Evolutionary conservation across 1,140 invertebrate species (phyloP), one percentile per base, ranked within the genome.

Genomic region (Bombus pyrosoma): DNA sequence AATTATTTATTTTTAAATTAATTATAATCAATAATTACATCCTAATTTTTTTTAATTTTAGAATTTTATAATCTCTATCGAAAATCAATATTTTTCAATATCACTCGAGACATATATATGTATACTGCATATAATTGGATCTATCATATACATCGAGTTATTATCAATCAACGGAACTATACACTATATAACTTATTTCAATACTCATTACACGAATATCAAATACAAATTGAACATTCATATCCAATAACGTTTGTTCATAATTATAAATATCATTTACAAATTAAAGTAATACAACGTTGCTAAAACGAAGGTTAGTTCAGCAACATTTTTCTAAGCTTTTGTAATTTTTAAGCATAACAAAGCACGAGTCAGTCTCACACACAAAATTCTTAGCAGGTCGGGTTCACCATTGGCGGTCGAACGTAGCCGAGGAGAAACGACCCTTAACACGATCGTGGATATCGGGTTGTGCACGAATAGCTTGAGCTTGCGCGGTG

Each of bases 401-500:
- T 82, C 53, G 39, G 6, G 34, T 74, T 59, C 32, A 82, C 57
- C 57, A 82, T 82, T 82, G 57, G 80, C 3, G 32, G 39, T 13
- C 80, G 80, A 74, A 43, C 41, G 25, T 76, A 69, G 34, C 74
- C 74, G 82, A 75, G 43, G 5, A 66, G 25, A 37, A 15, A 66
- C 81, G 81, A 76, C 62, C 73, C 59, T 53, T 66, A 83, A 64
- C 59, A n/a, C 59, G 57, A 28, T 18, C 22, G 6, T n/a, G n/a
- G 76, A 22, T 39, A 71, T 32, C 25, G 32, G 64, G 34, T 59
- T 32, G 18, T 62, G 34, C 34, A 68, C 72, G 76, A 57, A 84
- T 37, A 53, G 41, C 18, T 41, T 10, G 81, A 78, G 85, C 66
- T 86, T 86, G 85, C 85, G 85, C 85, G 28, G 57, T 83, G 74